Base-by-base conservation (phyloP, 1,140 invertebrate genomes). In the Drosophila subobscura region DNA sequence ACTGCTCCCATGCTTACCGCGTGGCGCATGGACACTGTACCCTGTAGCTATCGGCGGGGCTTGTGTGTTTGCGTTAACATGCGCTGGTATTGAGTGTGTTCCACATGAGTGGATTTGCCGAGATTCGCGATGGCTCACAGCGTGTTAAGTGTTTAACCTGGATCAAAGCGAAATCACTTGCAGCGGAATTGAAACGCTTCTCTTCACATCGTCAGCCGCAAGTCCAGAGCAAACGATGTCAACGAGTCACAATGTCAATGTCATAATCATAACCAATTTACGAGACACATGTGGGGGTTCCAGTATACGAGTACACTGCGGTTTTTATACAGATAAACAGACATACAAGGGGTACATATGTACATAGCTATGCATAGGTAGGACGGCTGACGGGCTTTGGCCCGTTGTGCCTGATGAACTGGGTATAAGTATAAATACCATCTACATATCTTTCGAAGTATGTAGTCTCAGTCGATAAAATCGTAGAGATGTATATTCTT, bases 111-210 rank as follows among this genome's bases (percentile, higher is more conserved):
- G 76, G 76, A 72, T 79, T 77, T 79, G 49, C 76, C 60, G 72
- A 76, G 76, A 78, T 79, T 76, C 73, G 61, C 72, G 76, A 61
- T 57, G 72, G 72, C 76, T 78, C 70, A 78, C 76, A 72, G 66
- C 66, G 73, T 76, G 76, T 79, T 79, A 79, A 70, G 61, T 76
- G 76, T 79, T 79, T 76, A 79, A 76, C 72, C 63, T 79, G 76
- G 67, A 76, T 79, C 76, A 79, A 79, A 79, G 76, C 46, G 41
- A 75, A 79, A 72, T 72, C 73, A 66, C 73, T 79, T 66, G 57
- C 67, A 76, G 67, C 12, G 52, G 33, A 37, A 12, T 27, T 25
- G 8, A 29, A 14, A 12, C 20, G 16, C n/a, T 37, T 23, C 45
- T n/a, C 50, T 33, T 12, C 27, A 22, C 51, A 6, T 54, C 4